Evolutionary conservation across 2,888 invertebrate genomes (phyloP), one percentile per base, ranked within the genome.

Genomic region (Drosophila sordidapex): DNA sequence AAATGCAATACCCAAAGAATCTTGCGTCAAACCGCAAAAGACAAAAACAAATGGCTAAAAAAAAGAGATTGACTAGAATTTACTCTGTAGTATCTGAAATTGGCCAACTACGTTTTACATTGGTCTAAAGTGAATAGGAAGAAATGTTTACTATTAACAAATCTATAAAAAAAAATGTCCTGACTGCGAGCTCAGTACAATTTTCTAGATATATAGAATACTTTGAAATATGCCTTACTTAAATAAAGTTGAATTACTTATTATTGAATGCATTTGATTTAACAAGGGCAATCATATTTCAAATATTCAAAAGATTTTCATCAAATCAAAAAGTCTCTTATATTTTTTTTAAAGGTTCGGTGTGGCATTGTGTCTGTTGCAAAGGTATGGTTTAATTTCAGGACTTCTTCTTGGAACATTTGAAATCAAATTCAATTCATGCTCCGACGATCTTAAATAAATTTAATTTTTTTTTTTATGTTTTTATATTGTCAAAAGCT

Each of bases 1-100:
- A 76, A 76, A 70, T 70, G 74, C 77, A 76, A 81, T 60, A 73
- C 65, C 49, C 63, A 74, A 68, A 63, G 65, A 70, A 81, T 68
- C 70, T 80, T 59, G 64, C 57, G 74, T 35, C n/a, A 58, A 79
- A 25, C 31, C 53, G 40, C 27, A 60, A 43, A 43, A 33, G 6
- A 40, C 21, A 10, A 18, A 52, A 60, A 40, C 21, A 52, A 58
- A 31, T 35, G 52, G 13, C n/a, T n/a, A 2, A 46, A 46, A 46
- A 46, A 8, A 25, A 4, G 8, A 25, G 25, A 35, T 54, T 0
- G 33, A 56, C 58, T 38, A 0, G 1, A 8, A 18, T 11, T 27
- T 59, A 52, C 71, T 38, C 51, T 63, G 31, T 36, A 11, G 2
- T n/a, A 15, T 15, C 15, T n/a, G 4, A 10, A 43, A 11, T 54